phyloP scores from a whole-genome alignment of 2,888 invertebrate genomes.

The Tineola bisselliella region DNA sequence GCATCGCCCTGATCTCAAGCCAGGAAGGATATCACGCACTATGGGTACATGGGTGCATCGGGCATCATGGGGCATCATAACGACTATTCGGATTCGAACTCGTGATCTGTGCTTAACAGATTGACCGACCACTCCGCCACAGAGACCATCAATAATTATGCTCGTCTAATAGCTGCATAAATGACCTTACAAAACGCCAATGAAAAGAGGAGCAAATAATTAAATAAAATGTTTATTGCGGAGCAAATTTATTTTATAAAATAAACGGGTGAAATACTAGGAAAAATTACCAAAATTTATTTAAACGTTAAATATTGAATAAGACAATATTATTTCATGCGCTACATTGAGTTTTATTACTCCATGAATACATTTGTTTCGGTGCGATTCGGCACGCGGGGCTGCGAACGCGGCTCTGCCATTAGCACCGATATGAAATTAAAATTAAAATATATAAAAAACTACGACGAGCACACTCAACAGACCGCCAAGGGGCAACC shows the following conservation, averaged over 20 bases:
- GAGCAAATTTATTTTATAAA: background rate
- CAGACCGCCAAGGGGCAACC: slow-evolving; percentile 64
- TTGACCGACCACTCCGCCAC: no score
- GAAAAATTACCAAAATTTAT: slow-evolving; percentile 41
- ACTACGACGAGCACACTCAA: slow-evolving; percentile 56
- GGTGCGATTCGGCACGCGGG: slow-evolving; percentile 61
- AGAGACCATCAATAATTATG: no score
- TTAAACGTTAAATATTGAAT: slow-evolving; percentile 60
- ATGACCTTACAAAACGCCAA: background rate
- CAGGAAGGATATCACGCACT: no score
- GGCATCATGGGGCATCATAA: no score
- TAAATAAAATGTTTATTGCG: background rate
- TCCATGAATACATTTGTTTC: slow-evolving; percentile 59
- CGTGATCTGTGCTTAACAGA: no score
- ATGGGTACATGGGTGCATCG: no score
- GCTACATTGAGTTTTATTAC: slow-evolving; percentile 65
- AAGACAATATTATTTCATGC: slow-evolving; percentile 68
- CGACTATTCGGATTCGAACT: no score
- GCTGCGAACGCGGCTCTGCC: slow-evolving; percentile 45
- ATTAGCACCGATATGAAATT: slow-evolving; percentile 68
- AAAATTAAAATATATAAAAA: slow-evolving; percentile 68
- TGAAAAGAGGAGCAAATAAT: background rate
- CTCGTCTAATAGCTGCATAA: background rate
- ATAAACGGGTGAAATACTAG: background rate
- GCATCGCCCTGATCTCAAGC: no score